Percentiles rank a stretch among this genome's conserved stretches.
phyloP scores from a whole-genome alignment of 1,140 invertebrate genomes.

The Neodiprion lecontei region DNA sequence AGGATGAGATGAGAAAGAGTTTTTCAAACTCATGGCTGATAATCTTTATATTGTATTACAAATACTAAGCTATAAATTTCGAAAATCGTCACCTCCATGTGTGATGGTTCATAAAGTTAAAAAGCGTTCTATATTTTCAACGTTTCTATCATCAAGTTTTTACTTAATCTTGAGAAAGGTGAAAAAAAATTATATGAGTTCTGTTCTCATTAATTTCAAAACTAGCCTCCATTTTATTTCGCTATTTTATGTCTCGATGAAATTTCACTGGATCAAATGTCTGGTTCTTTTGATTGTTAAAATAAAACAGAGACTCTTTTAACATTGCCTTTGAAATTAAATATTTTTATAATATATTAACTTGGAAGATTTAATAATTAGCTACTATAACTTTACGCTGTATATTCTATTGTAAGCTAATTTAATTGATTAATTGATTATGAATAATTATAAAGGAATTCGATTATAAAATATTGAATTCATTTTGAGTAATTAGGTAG shows the following conservation, averaged over 20 bases:
- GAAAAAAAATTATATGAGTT: neutral
- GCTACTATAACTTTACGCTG: constrained; percentile 7
- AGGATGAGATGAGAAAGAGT: neutral
- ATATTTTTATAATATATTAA: constrained; percentile 4
- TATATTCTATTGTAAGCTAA: neutral
- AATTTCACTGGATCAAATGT: neutral
- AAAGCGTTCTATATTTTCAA: neutral
- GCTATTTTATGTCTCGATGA: neutral
- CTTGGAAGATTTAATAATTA: constrained; percentile 3
- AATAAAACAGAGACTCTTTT: neutral
- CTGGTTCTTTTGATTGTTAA: neutral
- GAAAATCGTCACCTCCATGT: neutral
- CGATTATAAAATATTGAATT: constrained; percentile 6
- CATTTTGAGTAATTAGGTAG: neutral
- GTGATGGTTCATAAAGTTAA: neutral
- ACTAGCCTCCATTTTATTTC: neutral
- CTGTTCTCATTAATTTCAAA: neutral
- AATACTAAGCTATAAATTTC: neutral
- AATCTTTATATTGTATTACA: neutral
- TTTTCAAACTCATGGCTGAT: neutral
- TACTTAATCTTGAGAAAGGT: neutral
- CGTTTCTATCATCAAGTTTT: neutral
- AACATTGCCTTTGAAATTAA: constrained; percentile 6
- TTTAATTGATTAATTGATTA: neutral
- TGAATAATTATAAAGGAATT: neutral